These are phyloP conservation scores for Smittia sp. DNA, from an alignment of 2,888 invertebrate species.

Conservation along the genomic window DNA sequence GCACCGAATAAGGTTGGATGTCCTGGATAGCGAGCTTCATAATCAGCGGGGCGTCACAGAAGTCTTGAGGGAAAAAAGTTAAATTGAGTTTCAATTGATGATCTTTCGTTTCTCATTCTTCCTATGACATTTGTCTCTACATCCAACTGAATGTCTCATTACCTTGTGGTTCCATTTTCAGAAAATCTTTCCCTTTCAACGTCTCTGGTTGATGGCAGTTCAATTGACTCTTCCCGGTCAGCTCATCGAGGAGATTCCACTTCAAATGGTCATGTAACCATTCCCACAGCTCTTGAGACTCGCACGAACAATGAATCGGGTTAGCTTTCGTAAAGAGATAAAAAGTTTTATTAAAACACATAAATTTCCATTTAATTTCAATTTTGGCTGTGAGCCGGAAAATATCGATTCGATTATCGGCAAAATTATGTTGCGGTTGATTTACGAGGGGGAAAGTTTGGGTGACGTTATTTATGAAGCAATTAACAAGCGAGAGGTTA, in stretches of 20 bases:
- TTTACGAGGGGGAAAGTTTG: not conserved
- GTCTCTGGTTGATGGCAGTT: constrained; percentile 82
- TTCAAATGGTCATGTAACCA: constrained; percentile 89
- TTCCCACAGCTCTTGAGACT: constrained; percentile 86
- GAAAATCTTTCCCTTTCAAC: constrained; percentile 70
- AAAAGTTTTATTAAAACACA: not conserved
- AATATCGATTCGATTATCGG: constrained; percentile 25
- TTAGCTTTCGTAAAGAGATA: constrained; percentile 61
- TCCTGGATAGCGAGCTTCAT: constrained; percentile 82
- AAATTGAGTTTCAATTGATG: no score
- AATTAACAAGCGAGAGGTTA: not conserved
- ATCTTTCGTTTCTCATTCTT: no score
- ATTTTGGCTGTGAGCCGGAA: not conserved
- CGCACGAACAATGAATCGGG: constrained; percentile 85
- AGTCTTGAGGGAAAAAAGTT: no score
- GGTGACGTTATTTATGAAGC: not conserved
- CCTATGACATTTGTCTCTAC: no score
- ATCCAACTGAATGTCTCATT: no score
- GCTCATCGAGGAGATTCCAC: constrained; percentile 50
- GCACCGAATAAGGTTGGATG: constrained; percentile 80
- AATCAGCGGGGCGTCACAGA: constrained; percentile 81
- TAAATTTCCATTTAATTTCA: constrained; percentile 21
- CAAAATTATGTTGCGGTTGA: not conserved
- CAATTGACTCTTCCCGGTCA: constrained; percentile 60
- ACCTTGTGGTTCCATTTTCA: constrained; percentile 64